phyloP scores from a whole-genome alignment of 2,113 vertebrate genomes.

The Loxodonta africana region DNA sequence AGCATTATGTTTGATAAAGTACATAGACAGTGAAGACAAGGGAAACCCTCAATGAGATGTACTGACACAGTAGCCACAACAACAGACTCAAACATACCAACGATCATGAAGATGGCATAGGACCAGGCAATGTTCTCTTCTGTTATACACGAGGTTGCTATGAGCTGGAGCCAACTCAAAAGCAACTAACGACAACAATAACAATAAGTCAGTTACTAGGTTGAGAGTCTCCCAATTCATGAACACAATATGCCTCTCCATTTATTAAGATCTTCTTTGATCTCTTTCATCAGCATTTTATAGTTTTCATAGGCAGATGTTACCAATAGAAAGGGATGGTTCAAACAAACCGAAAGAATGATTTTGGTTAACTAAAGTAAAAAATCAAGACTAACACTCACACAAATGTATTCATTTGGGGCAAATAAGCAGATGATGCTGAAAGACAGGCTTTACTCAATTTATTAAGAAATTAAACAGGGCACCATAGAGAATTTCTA shows the following conservation, averaged over 20 bases:
- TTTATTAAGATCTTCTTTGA: not conserved
- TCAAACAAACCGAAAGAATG: not conserved
- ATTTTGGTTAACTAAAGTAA: not conserved
- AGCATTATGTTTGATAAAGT: not conserved
- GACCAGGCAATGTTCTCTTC: not conserved
- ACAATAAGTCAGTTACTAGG: not conserved
- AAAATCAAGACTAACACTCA: conserved; percentile 23
- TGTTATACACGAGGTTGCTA: not conserved
- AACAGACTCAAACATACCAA: not conserved
- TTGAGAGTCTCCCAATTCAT: not conserved
- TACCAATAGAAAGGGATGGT: not conserved
- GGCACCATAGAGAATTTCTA: not conserved
- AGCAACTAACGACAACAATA: not conserved
- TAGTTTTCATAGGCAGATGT: not conserved
- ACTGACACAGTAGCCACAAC: not conserved
- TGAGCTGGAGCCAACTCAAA: not conserved
- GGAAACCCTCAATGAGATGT: not conserved
- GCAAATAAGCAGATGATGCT: conserved; percentile 24
- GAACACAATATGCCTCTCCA: not conserved
- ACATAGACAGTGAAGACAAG: not conserved
- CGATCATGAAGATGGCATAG: not conserved
- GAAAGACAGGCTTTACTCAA: not conserved
- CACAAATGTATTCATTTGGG: not conserved
- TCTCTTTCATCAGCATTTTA: not conserved
- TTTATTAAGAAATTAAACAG: conserved; percentile 37